These are phyloP conservation scores for Dicranocentrus wangi DNA, from an alignment of 2,888 invertebrate genomes.

Conservation along the genomic window DNA sequence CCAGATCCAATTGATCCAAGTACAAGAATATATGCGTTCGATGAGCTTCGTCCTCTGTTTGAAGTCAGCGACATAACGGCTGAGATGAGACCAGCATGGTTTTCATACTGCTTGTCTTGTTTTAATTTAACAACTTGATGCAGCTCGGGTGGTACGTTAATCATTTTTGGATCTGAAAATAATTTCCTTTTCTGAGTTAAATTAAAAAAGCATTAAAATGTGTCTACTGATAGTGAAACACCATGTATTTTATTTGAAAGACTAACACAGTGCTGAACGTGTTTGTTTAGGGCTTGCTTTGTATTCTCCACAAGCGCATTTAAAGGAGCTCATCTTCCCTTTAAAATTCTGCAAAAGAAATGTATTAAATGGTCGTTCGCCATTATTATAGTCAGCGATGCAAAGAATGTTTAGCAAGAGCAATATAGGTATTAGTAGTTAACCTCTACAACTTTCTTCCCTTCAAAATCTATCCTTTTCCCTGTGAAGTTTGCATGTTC, in stretches of 20 bases:
- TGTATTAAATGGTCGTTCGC: no score
- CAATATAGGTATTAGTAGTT: no score
- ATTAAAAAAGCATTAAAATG: no score
- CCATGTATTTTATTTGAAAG: background rate
- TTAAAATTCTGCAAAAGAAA: background rate
- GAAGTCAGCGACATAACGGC: constrained; percentile 55
- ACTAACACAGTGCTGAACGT: background rate
- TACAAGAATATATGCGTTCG: constrained; percentile 64
- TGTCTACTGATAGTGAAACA: no score
- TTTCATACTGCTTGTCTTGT: background rate
- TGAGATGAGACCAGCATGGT: constrained; percentile 61
- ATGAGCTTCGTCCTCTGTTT: constrained; percentile 57
- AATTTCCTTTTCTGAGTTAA: no score
- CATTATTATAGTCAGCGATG: no score
- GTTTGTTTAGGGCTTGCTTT: background rate
- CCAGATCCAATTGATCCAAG: constrained; percentile 66
- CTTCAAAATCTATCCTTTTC: background rate
- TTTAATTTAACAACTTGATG: constrained; percentile 31
- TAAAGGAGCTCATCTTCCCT: background rate
- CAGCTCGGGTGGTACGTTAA: constrained; percentile 40
- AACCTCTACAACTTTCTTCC: no score
- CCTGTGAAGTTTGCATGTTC: background rate
- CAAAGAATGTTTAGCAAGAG: no score
- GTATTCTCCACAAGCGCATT: background rate
- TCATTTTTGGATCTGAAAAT: constrained; percentile 19